Conservation (phyloP, 2,797 vertebrate species). For the Mycteria americana region DNA sequence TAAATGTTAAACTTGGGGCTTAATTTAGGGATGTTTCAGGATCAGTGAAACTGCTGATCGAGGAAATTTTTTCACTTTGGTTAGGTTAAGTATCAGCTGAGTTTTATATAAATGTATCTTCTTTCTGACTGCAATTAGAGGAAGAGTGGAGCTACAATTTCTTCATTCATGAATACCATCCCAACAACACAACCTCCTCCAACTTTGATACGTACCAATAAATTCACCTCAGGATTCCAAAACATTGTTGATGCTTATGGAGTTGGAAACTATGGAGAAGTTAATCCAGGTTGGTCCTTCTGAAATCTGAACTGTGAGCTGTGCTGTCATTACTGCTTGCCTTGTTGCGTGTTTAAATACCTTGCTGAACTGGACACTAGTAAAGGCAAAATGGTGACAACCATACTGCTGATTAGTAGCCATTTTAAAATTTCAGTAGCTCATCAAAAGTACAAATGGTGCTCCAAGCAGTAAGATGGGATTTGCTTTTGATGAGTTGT, state of each 20-base stretch:
- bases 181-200: conserved; percentile 91
- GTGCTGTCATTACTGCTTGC: background rate
- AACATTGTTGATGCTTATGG: conserved; percentile 97
- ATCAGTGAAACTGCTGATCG: background rate
- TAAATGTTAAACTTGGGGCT: background rate
- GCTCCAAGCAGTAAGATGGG: background rate
- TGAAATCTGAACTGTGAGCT: background rate
- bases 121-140: conserved; percentile 75
- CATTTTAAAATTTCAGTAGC: background rate
- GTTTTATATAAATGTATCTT: background rate
- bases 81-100: background rate
- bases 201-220: conserved; percentile 91
- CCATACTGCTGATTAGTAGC: background rate
- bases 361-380: background rate
- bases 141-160: conserved; percentile 88
- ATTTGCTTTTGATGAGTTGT: background rate
- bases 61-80: background rate
- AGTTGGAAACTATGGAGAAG: conserved; percentile 91
- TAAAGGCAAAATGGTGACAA: background rate
- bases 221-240: conserved; percentile 95
- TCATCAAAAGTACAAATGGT: background rate
- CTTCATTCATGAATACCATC: conserved; percentile 95
- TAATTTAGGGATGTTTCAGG: background rate
- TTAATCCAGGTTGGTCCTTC: conserved; percentile 87
- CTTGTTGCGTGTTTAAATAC: background rate